Evolutionary conservation across 1,140 invertebrate genomes (phyloP).

Genomic region (Drosophila takahashii): DNA sequence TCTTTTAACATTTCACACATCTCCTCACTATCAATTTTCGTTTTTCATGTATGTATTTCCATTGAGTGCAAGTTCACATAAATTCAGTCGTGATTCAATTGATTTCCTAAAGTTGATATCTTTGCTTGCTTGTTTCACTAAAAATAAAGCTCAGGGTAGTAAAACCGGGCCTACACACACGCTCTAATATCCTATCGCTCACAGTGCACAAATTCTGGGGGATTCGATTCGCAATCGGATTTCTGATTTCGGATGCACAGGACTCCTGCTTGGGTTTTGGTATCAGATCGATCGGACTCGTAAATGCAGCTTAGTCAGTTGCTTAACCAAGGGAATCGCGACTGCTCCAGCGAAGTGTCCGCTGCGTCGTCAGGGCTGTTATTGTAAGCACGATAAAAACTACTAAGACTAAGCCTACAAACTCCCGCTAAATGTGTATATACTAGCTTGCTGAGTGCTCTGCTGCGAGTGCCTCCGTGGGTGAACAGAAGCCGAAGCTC

Average conservation of each 20-base stretch:
- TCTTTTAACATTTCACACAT: constrained; percentile 4
- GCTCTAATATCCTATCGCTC: constrained; percentile 3
- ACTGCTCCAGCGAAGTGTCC: constrained; percentile 20
- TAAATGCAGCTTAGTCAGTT: constrained; percentile 72
- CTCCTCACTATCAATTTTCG: constrained; percentile 15
- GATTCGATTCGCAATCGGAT: background rate
- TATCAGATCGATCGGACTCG: constrained; percentile 29
- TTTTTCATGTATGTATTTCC: constrained; percentile 13
- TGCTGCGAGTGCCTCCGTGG: background rate
- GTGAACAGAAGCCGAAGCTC: constrained; percentile 18
- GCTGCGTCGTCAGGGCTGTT: constrained; percentile 19
- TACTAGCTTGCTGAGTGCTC: constrained; percentile 33
- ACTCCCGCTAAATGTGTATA: constrained; percentile 38
- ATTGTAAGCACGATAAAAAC: constrained; percentile 53
- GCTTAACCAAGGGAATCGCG: constrained; percentile 56
- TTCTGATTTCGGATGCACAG: background rate
- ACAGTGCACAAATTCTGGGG: constrained; percentile 3
- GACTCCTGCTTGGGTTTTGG: constrained; percentile 1
- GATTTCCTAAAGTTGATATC: constrained; percentile 44
- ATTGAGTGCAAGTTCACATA: constrained; percentile 77
- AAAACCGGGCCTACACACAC: constrained; percentile 51
- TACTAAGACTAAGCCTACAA: constrained; percentile 51
- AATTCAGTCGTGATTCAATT: constrained; percentile 80
- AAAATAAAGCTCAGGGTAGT: constrained; percentile 77
- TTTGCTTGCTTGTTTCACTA: constrained; percentile 23